Base-by-base conservation (phyloP, 2,797 vertebrate species). In the Smutsia temminckii region DNA sequence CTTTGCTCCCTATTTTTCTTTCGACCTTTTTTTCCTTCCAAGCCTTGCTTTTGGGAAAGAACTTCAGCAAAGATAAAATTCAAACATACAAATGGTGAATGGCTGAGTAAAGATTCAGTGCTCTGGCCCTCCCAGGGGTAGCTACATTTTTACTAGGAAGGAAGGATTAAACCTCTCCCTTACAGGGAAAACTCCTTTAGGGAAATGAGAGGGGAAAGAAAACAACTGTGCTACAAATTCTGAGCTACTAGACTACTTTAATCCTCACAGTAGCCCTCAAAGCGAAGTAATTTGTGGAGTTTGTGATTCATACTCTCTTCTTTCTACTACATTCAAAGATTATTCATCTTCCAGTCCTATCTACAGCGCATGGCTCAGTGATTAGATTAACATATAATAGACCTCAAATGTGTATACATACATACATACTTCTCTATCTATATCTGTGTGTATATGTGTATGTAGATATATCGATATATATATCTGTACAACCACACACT, bases 31-130 rank as follows among this genome's bases (percentile, higher is more conserved):
- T 46, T 46, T 46, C 46, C 46, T 12, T 12, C 86, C 40, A 81
- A 92, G 51, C 7, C n/a, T 95, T 80, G n/a, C n/a, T 96, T 95
- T 93, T 10, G 32, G 29, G 51, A 77, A 85, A 75, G 49, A 91
- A 57, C 10, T 23, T 32, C 29, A 51, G 32, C 20, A 94, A 91
- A 93, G 57, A 85, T 71, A 75, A 80, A 87, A 74, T 74, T 51
- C 42, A 57, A 27, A 64, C 13, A 18, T 51, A 32, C 40, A 69
- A 64, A 17, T 81, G 77, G 49, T 77, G 49, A 94, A 25, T 85
- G 75, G 16, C 55, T 91, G 71, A 87, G 77, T 68, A 80, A 89
- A 88, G 57, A 61, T 27, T 90, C 53, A 77, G 40, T 51, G 34
- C 12, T 23, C 46, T 89, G 71, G 7, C 10, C 11, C 29, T 85